These are phyloP conservation scores for Paedocypris sp. DNA, from an alignment of 2,113 vertebrate species.

Conservation along the genomic window DNA sequence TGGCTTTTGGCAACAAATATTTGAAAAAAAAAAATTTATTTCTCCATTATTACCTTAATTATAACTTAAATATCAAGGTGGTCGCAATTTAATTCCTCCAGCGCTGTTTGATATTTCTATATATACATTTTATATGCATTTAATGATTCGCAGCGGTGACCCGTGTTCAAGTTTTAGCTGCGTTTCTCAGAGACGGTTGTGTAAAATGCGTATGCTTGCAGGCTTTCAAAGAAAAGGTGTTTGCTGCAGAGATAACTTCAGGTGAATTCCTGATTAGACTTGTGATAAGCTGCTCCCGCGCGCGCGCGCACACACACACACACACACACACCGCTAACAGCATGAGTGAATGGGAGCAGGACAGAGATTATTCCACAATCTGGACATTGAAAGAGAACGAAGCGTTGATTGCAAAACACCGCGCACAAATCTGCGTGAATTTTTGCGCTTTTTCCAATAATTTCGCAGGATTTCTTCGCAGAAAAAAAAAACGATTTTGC, in stretches of 20 bases:
- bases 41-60: too few species aligned
- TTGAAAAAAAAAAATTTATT: too few species aligned
- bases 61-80: too few species aligned
- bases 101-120: too few species aligned
- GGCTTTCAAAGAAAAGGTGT: not conserved
- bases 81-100: too few species aligned
- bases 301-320: constrained; percentile 9
- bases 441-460: not conserved
- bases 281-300: not conserved
- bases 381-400: constrained; percentile 6
- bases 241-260: constrained; percentile 26
- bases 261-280: constrained; percentile 32
- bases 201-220: not conserved
- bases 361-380: constrained; percentile 25
- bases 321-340: constrained; percentile 1
- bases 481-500: too few species aligned
- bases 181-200: too few species aligned
- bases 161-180: too few species aligned
- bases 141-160: too few species aligned
- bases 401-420: not conserved
- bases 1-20: too few species aligned
- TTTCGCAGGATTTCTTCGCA: too few species aligned
- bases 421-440: not conserved
- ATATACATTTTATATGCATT: too few species aligned
- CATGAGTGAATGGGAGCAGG: constrained; percentile 17